Evolutionary conservation across 2,113 vertebrate species (phyloP), one percentile per base, ranked within the genome.

Genomic region (Seriola dumerili): DNA sequence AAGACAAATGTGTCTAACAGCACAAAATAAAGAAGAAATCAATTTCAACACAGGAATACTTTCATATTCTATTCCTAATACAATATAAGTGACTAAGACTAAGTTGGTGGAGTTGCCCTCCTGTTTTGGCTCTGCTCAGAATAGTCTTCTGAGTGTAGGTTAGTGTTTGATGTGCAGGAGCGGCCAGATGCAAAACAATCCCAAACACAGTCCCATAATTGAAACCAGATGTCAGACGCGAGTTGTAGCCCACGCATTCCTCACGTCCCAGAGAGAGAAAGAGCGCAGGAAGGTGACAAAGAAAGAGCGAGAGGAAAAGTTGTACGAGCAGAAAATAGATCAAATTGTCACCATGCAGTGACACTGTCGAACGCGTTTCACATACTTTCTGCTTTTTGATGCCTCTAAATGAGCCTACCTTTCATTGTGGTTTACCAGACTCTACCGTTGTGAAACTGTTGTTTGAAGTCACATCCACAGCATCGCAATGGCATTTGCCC

Each of bases 211-310:
- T 92, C 92, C 94, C 25, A 85, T 97, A 96, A 99, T 96, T 93
- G 93, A 83, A 95, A 94, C 96, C 98, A 99, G 97, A 98, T 99
- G 97, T 96, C 23, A 77, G 89, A 89, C 90, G 50, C 64, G 58
- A 87, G 80, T 76, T 80, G 87, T 14, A 87, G 88, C 90, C 88
- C 84, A 87, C 85, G 78, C 94, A 95, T 94, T 95, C 94, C 93
- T 93, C 87, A 1, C 44, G 86, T 88, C 86, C 80, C 59, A 63
- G 50, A 38, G 76, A 61, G 76, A 74, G 62, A 81, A 66, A 80
- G 72, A 57, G 54, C 0, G 68, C 61, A 70, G 21, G 64, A 75
- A 74, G 74, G 69, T 74, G 83, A 82, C 69, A 82, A 80, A 83
- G 69, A 70, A 67, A 77, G 65, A n/a, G 63, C n/a, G 11, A 42